Evolutionary conservation across 2,113 vertebrate genomes (phyloP).

Genomic region (Hipposideros armiger): DNA sequence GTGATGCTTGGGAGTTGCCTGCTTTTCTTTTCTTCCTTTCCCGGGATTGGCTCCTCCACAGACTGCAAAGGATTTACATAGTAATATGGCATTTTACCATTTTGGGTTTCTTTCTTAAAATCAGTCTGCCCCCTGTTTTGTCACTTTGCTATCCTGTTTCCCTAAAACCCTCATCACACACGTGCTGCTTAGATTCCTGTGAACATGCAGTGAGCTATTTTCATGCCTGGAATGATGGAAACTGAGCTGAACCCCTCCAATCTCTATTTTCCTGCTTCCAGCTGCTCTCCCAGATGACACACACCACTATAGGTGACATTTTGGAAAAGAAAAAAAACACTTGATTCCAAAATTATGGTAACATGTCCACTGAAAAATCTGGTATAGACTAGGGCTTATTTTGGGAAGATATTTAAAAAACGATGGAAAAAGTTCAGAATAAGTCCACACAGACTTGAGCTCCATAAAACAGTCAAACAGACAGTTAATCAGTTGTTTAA

Average conservation of each 20-base stretch:
- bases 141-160: not conserved
- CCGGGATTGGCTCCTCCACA: conserved; percentile 45
- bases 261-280: not conserved
- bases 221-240: not conserved
- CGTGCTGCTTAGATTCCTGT: not conserved
- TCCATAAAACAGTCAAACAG: not conserved
- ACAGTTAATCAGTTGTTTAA: not conserved
- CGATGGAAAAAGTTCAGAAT: not conserved
- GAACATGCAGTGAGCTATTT: not conserved
- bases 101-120: conserved; percentile 4
- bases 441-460: not conserved
- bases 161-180: not conserved
- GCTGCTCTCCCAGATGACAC: not conserved
- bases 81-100: conserved; percentile 14
- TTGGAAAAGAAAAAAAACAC: not conserved
- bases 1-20: not conserved
- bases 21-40: not conserved
- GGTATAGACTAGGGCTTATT: not conserved
- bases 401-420: not conserved
- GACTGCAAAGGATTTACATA: conserved; percentile 63
- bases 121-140: conserved; percentile 64
- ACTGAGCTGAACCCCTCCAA: not conserved
- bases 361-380: not conserved
- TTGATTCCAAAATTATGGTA: not conserved
- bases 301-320: not conserved